Evolutionary conservation across 2,888 invertebrate species (phyloP), one percentile per base, ranked within the genome.

Genomic region (Agrochola circellaris): DNA sequence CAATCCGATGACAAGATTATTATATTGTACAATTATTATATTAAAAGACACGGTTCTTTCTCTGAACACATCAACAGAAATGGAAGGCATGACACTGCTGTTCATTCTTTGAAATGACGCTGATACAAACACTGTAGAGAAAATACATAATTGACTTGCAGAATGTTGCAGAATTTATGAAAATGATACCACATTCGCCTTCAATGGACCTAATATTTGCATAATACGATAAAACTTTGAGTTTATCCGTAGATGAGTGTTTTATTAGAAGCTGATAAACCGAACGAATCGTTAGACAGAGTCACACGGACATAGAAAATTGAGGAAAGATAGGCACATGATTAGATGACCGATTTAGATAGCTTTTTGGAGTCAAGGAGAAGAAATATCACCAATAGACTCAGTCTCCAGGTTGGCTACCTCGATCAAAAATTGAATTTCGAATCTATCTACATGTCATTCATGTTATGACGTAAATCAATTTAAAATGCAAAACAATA

Each of bases 1-100:
- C 60, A 45, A 34, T 42, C 23, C 45, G 38, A 60, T n/a, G 20
- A 60, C 23, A 17, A 7, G 8, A 65, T 56, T 72, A 56, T 72
- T 69, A 61, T 69, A 72, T 68, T 68, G 56, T 61, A 17, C 60
- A 79, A 79, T 79, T 79, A 82, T 62, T 61, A 30, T 30, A 58
- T 72, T 60, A 23, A 65, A 56, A 62, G 26, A 65, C 17, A 30
- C 62, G 7, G 54, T 42, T 48, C 48, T 72, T 77, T 81, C 64
- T 68, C 67, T 62, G 58, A 42, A 67, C 48, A 38, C n/a, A 26
- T 42, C 17, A 30, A 73, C 73, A 61, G n/a, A 61, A 80, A 34
- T 65, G 42, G 72, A 65, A 60, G 73, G 65, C n/a, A 34, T 26
- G 9, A 30, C 23, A 65, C 2, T 60, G 23, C 45, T n/a, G 17